These are phyloP conservation scores for Noctua pronuba DNA, from an alignment of 2,888 invertebrate genomes.

Conservation along the genomic window DNA sequence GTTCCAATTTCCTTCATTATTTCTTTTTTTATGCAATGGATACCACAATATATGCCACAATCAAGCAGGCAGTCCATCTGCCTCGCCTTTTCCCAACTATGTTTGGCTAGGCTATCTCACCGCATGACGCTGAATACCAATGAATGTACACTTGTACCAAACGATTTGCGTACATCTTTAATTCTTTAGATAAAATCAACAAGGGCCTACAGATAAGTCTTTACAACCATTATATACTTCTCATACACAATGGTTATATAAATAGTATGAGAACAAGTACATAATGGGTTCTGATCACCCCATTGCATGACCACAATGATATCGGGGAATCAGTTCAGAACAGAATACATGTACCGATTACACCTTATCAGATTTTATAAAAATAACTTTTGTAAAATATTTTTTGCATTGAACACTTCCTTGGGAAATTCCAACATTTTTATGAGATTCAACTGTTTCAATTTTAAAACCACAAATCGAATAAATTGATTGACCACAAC, in stretches of 20 bases:
- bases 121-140: neutral
- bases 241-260: conserved; percentile 46
- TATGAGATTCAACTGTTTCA: neutral
- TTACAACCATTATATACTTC: conserved; percentile 7
- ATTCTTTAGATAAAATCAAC: conserved; percentile 22
- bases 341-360: conserved; percentile 22
- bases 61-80: neutral
- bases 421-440: neutral
- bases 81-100: neutral
- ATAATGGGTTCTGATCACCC: conserved; percentile 44
- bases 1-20: neutral
- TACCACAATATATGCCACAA: too few species aligned
- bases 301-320: conserved; percentile 59
- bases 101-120: neutral
- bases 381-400: conserved; percentile 24
- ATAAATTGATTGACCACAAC: conserved; percentile 28
- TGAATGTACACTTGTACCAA: neutral
- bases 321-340: conserved; percentile 44
- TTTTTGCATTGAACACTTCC: conserved; percentile 16
- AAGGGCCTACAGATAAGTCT: conserved; percentile 15
- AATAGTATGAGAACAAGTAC: conserved; percentile 57
- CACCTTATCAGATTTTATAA: conserved; percentile 43
- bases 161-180: neutral
- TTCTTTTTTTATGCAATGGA: neutral
- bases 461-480: neutral